phyloP scores from a whole-genome alignment of 2,113 vertebrate genomes.

The Entomyzon cyanotis region DNA sequence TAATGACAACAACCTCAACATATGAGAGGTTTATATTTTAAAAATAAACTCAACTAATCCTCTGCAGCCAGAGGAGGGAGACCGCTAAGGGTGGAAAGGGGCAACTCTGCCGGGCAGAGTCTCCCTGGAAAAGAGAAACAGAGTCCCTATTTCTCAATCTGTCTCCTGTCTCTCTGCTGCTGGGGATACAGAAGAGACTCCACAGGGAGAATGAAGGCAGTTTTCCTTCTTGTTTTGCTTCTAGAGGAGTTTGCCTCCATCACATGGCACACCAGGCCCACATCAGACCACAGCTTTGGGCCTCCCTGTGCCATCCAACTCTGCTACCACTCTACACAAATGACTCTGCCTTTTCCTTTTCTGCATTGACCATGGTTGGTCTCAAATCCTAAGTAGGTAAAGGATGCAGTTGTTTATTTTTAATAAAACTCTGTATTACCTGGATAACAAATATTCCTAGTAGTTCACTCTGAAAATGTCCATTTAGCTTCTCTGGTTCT shows the following conservation, averaged over 20 bases:
- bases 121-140: not conserved
- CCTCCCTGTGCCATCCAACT: not conserved
- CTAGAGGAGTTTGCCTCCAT: not conserved
- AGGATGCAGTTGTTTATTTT: not conserved
- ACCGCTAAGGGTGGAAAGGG: fast-evolving
- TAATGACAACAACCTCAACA: not conserved
- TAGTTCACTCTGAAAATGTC: constrained; percentile 80
- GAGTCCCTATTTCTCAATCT: not conserved
- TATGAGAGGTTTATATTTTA: not conserved
- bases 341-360: not conserved
- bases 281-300: not conserved
- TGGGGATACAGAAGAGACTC: not conserved
- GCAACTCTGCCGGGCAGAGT: not conserved
- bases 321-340: not conserved
- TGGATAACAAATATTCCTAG: constrained; percentile 86
- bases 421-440: constrained; percentile 67
- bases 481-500: constrained; percentile 76
- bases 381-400: not conserved
- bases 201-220: not conserved
- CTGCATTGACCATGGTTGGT: not conserved
- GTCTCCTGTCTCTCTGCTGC: not conserved
- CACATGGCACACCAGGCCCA: not conserved
- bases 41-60: not conserved
- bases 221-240: not conserved
- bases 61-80: not conserved